A percentile compares a stretch with the other conserved stretches of the same genome.
phyloP scores from a whole-genome alignment of 1,140 invertebrate genomes.

The Harpegnathos saltator region DNA sequence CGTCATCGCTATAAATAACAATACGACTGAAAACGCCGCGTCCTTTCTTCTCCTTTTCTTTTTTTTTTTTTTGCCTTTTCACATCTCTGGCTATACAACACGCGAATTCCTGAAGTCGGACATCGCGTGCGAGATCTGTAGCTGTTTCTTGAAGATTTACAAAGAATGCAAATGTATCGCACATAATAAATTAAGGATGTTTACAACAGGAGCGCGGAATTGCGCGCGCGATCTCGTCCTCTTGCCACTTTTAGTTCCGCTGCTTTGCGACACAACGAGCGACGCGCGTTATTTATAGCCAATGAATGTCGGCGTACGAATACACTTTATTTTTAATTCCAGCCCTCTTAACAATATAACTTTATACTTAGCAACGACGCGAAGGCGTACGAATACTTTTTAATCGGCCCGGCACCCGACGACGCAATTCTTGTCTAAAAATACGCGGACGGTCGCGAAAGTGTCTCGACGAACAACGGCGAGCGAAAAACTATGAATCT shows the following conservation, averaged over 20 bases:
- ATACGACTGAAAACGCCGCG: neutral
- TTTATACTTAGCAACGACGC: constrained; percentile 52
- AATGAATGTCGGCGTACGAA: constrained; percentile 34
- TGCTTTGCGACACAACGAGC: neutral
- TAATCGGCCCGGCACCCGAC: constrained; percentile 26
- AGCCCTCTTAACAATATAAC: constrained; percentile 40
- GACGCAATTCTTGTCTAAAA: constrained; percentile 32
- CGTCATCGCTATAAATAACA: constrained; percentile 51
- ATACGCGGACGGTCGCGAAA: constrained; percentile 56
- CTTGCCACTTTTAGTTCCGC: neutral
- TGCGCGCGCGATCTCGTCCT: constrained; percentile 16
- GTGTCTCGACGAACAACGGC: constrained; percentile 28
- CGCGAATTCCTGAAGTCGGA: neutral
- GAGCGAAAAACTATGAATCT: neutral
- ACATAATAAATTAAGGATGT: constrained; percentile 25
- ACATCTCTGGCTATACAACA: neutral
- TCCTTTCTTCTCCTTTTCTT: too few species aligned
- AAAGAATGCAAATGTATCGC: constrained; percentile 30
- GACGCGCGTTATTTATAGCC: constrained; percentile 35
- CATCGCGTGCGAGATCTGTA: neutral
- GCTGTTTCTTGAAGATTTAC: neutral
- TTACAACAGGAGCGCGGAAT: constrained; percentile 30
- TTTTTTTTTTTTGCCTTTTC: too few species aligned
- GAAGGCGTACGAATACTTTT: constrained; percentile 54
- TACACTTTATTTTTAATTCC: constrained; percentile 30